These are phyloP conservation scores for Mystacides longicornis DNA, from an alignment of 2,888 invertebrate genomes.

Conservation along the genomic window DNA sequence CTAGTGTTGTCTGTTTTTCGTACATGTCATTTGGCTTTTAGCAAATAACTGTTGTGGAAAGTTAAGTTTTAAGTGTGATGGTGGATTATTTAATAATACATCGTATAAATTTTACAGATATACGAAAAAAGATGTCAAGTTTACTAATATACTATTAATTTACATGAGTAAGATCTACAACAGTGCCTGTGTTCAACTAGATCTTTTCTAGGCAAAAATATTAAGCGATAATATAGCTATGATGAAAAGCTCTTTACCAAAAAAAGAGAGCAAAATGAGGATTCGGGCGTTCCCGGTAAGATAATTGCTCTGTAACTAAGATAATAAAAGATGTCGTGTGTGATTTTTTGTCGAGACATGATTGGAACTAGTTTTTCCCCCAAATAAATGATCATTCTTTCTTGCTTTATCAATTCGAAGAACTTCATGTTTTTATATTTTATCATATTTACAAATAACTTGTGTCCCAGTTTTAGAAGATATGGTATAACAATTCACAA, in stretches of 20 bases:
- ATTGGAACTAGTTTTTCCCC: no score
- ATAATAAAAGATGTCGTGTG: no score
- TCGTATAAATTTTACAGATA: slow-evolving; percentile 1
- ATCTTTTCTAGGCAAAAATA: slow-evolving; percentile 13
- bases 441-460: no score
- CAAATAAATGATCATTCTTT: no score
- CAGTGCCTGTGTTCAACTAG: slow-evolving; percentile 16
- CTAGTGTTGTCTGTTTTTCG: slow-evolving; percentile 18
- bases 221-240: slow-evolving; percentile 34
- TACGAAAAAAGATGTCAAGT: background rate
- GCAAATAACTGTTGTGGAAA: slow-evolving; percentile 9
- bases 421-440: no score
- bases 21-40: slow-evolving; percentile 14
- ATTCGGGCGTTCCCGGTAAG: slow-evolving; percentile 95
- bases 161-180: background rate
- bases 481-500: no score
- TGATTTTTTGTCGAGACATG: no score
- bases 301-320: no score
- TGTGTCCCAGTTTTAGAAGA: no score
- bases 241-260: slow-evolving; percentile 72
- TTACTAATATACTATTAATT: background rate
- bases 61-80: slow-evolving; percentile 1
- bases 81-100: background rate
- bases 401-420: no score
- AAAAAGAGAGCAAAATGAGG: slow-evolving; percentile 95